Evolutionary conservation across 2,888 invertebrate species (phyloP).

Genomic region (Microplitis deprimator): DNA sequence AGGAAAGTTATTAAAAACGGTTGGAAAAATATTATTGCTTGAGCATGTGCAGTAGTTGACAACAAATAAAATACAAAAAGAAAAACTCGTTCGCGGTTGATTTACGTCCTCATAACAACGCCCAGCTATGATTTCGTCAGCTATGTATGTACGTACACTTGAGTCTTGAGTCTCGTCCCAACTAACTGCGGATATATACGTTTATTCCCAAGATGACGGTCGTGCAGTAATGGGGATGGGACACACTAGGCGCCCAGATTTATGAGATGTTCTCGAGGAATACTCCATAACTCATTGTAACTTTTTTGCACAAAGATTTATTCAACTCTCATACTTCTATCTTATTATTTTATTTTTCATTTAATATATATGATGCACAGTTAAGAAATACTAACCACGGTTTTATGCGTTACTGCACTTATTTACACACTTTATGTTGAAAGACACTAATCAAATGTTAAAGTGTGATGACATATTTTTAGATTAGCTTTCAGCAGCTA

Average conservation of each 20-base stretch:
- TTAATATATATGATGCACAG: not conserved
- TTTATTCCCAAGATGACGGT: constrained; percentile 50
- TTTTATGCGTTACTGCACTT: not conserved
- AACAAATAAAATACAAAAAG: not conserved
- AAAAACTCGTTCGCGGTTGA: constrained; percentile 62
- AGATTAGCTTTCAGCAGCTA: not conserved
- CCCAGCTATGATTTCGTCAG: constrained; percentile 45
- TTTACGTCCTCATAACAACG: constrained; percentile 63
- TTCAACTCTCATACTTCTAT: not conserved
- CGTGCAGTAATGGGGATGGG: constrained; percentile 50
- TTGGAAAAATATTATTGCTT: not conserved
- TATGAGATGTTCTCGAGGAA: constrained; percentile 63
- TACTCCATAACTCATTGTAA: constrained; percentile 54
- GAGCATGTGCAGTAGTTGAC: not conserved
- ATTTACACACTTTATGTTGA: not conserved
- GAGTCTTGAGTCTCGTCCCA: constrained; percentile 42
- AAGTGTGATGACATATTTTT: not conserved
- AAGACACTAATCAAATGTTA: not conserved
- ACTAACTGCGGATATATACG: constrained; percentile 46
- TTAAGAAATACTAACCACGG: not conserved
- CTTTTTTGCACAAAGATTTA: not conserved
- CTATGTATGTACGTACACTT: constrained; percentile 42
- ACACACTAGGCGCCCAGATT: constrained; percentile 55
- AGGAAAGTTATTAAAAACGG: not conserved
- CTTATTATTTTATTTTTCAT: not conserved